These are phyloP conservation scores for Leptopilina myrica DNA, from an alignment of 2,888 invertebrate genomes.

Conservation along the genomic window DNA sequence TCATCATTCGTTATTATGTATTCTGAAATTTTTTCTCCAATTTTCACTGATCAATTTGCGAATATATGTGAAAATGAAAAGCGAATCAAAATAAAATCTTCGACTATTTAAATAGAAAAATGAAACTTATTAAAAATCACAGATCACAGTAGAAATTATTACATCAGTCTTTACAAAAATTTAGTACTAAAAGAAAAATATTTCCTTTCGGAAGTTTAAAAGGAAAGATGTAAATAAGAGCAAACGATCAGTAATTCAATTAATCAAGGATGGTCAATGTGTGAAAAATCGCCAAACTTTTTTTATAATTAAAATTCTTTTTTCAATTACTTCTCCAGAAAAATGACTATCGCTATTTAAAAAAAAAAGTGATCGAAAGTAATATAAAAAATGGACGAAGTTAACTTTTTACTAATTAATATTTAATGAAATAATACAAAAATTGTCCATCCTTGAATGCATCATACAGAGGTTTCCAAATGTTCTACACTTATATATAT, in stretches of 20 bases:
- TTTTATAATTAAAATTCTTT: not conserved
- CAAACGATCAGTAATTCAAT: conserved; percentile 1
- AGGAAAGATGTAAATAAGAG: conserved; percentile 30
- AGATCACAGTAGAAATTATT: conserved; percentile 20
- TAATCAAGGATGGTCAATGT: conserved; percentile 34
- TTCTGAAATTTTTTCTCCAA: not conserved
- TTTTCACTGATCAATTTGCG: conserved; percentile 26
- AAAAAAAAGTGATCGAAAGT: not conserved
- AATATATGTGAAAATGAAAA: conserved; percentile 12
- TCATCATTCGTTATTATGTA: not conserved
- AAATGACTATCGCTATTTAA: not conserved
- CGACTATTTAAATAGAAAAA: conserved; percentile 21
- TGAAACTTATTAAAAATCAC: conserved; percentile 12
- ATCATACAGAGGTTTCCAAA: conserved; percentile 40
- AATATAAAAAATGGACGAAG: not conserved
- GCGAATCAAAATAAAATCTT: conserved; percentile 21
- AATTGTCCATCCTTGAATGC: conserved; percentile 32
- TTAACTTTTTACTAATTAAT: not conserved
- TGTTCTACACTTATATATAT: conserved; percentile 10
- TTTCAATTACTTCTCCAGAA: too few species aligned
- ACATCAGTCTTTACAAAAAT: conserved; percentile 22
- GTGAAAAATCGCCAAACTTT: not conserved
- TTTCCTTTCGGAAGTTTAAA: conserved; percentile 20
- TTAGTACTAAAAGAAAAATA: not conserved
- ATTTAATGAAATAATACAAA: not conserved